Evolutionary conservation across 2,113 vertebrate genomes (phyloP).

Genomic region (Scortum barcoo): DNA sequence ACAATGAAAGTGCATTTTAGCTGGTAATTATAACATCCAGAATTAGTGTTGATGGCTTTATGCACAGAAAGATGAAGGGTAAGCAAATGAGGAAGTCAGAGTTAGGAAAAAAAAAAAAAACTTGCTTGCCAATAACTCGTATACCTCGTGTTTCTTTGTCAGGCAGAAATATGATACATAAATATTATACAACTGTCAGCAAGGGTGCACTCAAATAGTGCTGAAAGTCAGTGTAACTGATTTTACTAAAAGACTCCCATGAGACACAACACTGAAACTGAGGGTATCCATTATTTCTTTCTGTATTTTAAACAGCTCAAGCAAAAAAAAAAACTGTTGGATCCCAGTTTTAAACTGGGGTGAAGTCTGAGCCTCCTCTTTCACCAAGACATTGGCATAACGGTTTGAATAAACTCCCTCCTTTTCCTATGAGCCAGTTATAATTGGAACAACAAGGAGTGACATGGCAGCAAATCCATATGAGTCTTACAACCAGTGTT

Average conservation of each 20-base stretch:
- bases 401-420: conserved; percentile 38
- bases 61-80: not conserved
- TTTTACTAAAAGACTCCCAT: conserved; percentile 23
- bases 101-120: not conserved
- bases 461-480: conserved; percentile 62
- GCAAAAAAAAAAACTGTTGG: conserved; percentile 28
- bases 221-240: conserved; percentile 23
- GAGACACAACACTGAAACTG: conserved; percentile 2
- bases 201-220: not conserved
- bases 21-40: conserved; percentile 45
- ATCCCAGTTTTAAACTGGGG: conserved; percentile 29
- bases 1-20: conserved; percentile 23
- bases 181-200: conserved; percentile 34
- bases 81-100: conserved; percentile 8
- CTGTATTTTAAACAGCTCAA: conserved; percentile 31
- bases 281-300: conserved; percentile 35
- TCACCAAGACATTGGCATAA: conserved; percentile 52
- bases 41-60: not conserved
- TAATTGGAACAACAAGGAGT: conserved; percentile 57
- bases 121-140: conserved; percentile 1
- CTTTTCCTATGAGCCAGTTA: not conserved
- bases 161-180: conserved; percentile 9
- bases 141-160: conserved; percentile 29
- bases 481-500: conserved; percentile 12
- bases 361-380: conserved; percentile 40